phyloP scores from a whole-genome alignment of 2,113 vertebrate species.

The Tyto alba region DNA sequence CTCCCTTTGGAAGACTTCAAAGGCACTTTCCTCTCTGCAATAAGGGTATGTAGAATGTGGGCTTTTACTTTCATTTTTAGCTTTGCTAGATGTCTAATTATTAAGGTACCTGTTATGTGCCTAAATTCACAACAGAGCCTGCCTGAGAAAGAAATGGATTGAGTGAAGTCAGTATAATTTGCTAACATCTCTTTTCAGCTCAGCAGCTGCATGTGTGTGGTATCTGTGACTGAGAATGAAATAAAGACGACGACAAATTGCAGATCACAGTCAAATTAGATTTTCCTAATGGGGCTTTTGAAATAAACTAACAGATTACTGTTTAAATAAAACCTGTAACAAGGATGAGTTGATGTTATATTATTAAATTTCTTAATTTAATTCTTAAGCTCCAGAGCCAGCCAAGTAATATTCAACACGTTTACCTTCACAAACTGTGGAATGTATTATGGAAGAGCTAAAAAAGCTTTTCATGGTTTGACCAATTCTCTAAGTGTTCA shows the following conservation, averaged over 20 bases:
- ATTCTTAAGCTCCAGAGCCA: conserved; percentile 50
- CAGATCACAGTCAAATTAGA: conserved; percentile 50
- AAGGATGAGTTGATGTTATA: not conserved
- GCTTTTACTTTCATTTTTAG: not conserved
- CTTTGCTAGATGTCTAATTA: not conserved
- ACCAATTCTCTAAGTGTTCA: not conserved
- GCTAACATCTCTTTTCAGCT: not conserved
- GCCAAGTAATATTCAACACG: not conserved
- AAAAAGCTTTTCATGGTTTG: not conserved
- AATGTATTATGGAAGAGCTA: not conserved
- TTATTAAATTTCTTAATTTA: conserved; percentile 58
- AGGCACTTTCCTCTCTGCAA: not conserved
- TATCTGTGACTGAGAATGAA: not conserved
- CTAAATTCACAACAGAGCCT: not conserved
- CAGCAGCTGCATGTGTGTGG: not conserved
- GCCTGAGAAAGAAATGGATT: not conserved
- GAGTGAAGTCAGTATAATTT: not conserved
- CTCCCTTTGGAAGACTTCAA: conserved; percentile 23
- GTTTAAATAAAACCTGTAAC: conserved; percentile 52
- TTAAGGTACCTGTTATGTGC: not conserved
- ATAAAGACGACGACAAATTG: conserved; percentile 8
- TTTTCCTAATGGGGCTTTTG: conserved; percentile 53
- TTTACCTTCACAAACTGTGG: not conserved
- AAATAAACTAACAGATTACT: conserved; percentile 59
- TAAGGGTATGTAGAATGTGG: not conserved